Conservation (phyloP, 1,140 invertebrate genomes). For the Eciton burchellii region DNA sequence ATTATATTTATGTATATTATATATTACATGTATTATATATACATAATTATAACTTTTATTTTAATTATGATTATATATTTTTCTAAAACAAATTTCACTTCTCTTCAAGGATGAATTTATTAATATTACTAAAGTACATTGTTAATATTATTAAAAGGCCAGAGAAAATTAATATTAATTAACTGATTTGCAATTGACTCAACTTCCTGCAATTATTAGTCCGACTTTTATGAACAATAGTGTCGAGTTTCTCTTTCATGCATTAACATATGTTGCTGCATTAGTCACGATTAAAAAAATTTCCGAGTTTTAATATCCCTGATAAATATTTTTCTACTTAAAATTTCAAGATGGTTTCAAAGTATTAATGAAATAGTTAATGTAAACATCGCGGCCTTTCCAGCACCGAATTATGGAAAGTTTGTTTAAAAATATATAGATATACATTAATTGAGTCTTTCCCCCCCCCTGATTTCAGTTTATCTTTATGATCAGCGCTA, state of each 20-base stretch:
- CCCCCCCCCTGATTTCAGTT: slow-evolving; percentile 74
- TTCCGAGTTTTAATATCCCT: slow-evolving; percentile 25
- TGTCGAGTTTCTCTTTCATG: slow-evolving; percentile 8
- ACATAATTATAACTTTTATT: neutral
- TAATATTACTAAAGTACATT: slow-evolving; percentile 1
- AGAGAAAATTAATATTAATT: slow-evolving; percentile 8
- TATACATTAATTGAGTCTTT: neutral
- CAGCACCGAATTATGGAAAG: neutral
- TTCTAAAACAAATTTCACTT: slow-evolving; percentile 6
- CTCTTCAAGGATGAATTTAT: neutral
- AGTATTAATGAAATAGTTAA: slow-evolving; percentile 29
- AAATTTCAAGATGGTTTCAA: neutral
- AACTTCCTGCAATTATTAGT: neutral
- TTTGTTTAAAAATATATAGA: neutral
- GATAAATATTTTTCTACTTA: slow-evolving; percentile 37
- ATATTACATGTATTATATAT: too few relatives aligned
- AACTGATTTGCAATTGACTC: slow-evolving; percentile 15
- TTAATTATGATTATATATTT: slow-evolving; percentile 18
- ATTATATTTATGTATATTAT: too few relatives aligned
- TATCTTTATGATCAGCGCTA: slow-evolving; percentile 81
- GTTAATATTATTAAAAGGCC: neutral
- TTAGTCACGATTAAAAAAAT: slow-evolving; percentile 24
- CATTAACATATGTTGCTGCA: slow-evolving; percentile 15
- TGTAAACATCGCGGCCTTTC: neutral
- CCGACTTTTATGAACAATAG: slow-evolving; percentile 13